Base-by-base conservation (phyloP, 53 echinoderm and acorn worm species). In the Hippasteria phrygiana region DNA sequence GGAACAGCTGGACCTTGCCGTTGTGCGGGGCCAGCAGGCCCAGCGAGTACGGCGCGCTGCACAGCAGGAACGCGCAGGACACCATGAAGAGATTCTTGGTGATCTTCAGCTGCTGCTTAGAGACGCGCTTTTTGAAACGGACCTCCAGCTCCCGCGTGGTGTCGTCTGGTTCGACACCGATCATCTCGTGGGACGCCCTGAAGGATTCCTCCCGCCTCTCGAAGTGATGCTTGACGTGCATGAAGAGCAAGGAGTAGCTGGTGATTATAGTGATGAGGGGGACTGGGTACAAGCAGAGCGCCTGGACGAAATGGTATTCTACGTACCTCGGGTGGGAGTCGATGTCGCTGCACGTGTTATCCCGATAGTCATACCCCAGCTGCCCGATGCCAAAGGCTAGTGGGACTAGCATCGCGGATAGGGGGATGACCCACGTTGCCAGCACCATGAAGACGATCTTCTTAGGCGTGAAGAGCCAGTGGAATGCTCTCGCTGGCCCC, bases 291-390 rank as follows among this genome's bases (percentile, higher is more conserved):
- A 85, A 17, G 53, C 85, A 69, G 14, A 54, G 20, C 20, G 42
- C 36, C 37, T 48, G 71, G 53, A 85, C 18, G n/a, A 69, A 51
- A 1, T 85, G 70, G 71, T 70, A 85, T 0, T 85, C 70, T 20
- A 20, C 33, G 45, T 33, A 73, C 56, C 59, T 39, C 13, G 79
- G 81, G 43, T 90, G 90, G 5, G 43, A 54, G 17, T 90, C 90
- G 18, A 90, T 69, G 48, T 90, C 90, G 27, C 90, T 90, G 73
- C 90, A 90, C 9, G 90, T 90, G 64, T 73, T 41, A 26, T 90
- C 81, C n/a, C 36, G 55, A 32, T 32, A 39, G 29, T 90, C 90
- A 18, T 62, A 62, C 20, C 90, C 90, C 20, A 90, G 32, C 14
- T 42, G 82, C 27, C 90, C 90, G 73, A 90, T 62, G 24, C 74